Base-by-base conservation (phyloP, 1,140 invertebrate genomes). In the Paramacrobiotus metropolitanus region DNA sequence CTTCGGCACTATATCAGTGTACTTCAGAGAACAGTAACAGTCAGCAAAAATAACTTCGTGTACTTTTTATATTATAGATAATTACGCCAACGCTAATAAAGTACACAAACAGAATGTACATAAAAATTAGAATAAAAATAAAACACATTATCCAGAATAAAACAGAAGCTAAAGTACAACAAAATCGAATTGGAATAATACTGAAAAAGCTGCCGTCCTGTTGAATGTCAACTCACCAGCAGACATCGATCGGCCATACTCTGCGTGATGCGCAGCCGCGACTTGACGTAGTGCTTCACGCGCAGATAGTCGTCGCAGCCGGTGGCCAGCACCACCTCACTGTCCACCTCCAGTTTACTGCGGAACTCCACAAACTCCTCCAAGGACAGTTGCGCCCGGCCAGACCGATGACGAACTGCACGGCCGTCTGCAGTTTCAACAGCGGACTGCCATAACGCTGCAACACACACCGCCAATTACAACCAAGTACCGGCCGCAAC, bases 281-380 rank as follows among this genome's bases (percentile, higher is more conserved):
- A 20, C 48, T 55, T 55, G 24, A 24, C 48, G 15, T 15, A 55
- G 4, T 15, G 28, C 15, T 28, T 28, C 48, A 55, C 28, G 4
- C 48, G 48, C 24, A 55, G 48, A 28, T 55, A 55, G 48, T 55
- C 48, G 24, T 55, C 48, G 28, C 48, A 55, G 24, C 48, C 48
- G 48, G 48, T 24, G 4, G 48, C 15, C 48, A 15, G 28, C 4
- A 55, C 24, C 15, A 55, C 48, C 24, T 55, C 48, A 15, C 15
- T 55, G 28, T 55, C 48, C 4, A 15, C 15, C 15, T 55, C 28
- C 24, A 55, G 48, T 24, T 55, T 55, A 9, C 28, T 24, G 15
- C 48, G 28, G 28, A 55, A 55, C 15, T 55, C 48, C 4, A 20
- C 15, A 24, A 55, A 55, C 48, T 55, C 48, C 9, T 15, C 48